Evolutionary conservation across 1,140 invertebrate genomes (phyloP).

Genomic region (Diorhabda elongata): DNA sequence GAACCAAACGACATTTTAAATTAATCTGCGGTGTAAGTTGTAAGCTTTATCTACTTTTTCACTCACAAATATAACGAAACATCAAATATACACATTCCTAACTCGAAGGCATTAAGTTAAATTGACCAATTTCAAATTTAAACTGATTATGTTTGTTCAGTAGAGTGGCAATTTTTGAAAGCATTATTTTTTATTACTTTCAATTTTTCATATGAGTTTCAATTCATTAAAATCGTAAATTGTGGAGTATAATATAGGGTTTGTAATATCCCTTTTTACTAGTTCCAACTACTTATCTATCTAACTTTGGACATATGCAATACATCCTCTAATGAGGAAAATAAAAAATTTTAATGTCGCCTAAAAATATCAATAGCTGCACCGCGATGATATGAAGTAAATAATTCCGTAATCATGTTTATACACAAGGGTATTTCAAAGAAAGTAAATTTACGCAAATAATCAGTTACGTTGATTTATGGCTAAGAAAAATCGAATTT

Average conservation of each 20-base stretch:
- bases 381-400: too few relatives aligned
- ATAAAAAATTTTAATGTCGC: neutral
- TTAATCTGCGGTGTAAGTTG: neutral
- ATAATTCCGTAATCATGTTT: too few relatives aligned
- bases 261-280: neutral
- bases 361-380: too few relatives aligned
- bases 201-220: conserved; percentile 2
- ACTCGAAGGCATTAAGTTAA: neutral
- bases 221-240: neutral
- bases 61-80: neutral
- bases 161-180: conserved; percentile 2
- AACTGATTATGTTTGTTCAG: neutral
- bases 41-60: conserved; percentile 1
- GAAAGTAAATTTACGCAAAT: too few relatives aligned
- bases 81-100: conserved; percentile 2
- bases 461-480: too few relatives aligned
- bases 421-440: too few relatives aligned
- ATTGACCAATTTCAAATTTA: conserved; percentile 3
- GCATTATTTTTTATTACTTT: conserved; percentile 3
- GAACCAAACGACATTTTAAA: neutral
- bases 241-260: neutral
- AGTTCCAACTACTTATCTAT: neutral
- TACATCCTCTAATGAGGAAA: neutral
- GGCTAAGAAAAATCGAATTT: too few relatives aligned
- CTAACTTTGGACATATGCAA: neutral